phyloP scores from a whole-genome alignment of 1,140 invertebrate species.

The Aphaenogaster floridana region DNA sequence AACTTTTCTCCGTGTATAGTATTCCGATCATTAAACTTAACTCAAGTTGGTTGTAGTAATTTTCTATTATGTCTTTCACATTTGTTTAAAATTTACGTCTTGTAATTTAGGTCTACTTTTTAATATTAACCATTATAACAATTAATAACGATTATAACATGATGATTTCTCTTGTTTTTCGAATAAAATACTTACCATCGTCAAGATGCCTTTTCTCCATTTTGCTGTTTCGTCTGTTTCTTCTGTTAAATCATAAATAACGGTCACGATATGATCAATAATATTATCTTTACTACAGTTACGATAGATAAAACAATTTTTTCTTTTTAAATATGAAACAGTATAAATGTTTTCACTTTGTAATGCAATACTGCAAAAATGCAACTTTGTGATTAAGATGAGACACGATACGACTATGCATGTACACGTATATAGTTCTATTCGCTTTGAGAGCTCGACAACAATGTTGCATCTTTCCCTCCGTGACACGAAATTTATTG shows the following conservation, averaged over 20 bases:
- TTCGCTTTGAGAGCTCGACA: neutral
- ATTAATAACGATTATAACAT: neutral
- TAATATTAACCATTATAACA: neutral
- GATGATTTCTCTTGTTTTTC: neutral
- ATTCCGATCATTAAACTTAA: neutral
- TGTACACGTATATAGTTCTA: neutral
- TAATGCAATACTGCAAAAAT: neutral
- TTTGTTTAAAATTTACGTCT: neutral
- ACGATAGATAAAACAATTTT: neutral
- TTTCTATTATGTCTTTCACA: neutral
- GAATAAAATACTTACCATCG: conserved; percentile 48
- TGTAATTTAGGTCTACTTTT: neutral
- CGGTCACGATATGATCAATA: neutral
- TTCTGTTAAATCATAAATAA: neutral
- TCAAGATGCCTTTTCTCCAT: conserved; percentile 53
- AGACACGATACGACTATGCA: too few relatives aligned
- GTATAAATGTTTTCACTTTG: neutral
- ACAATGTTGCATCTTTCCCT: neutral
- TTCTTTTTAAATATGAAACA: neutral
- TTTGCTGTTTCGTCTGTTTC: neutral
- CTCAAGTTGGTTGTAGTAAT: too few relatives aligned
- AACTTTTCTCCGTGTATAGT: neutral
- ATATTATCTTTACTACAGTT: neutral
- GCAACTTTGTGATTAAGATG: neutral
- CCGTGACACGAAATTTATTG: neutral